Evolutionary conservation across 2,113 vertebrate genomes (phyloP), one percentile per base, ranked within the genome.

Genomic region (Pontoporia blainvillei): DNA sequence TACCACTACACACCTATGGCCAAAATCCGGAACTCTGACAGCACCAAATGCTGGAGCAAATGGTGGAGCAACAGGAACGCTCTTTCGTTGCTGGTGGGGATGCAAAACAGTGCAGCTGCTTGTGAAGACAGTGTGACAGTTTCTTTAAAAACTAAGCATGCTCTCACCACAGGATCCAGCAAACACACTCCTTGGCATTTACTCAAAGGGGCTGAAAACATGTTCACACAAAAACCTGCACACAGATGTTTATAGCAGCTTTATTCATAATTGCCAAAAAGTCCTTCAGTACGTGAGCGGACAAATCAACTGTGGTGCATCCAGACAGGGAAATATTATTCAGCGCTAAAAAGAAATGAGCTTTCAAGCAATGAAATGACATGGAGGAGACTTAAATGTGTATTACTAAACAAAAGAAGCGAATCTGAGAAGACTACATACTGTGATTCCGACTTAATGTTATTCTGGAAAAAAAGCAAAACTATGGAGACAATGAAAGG

Each of bases 1-100:
- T 3, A 7, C 27, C 36, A 18, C n/a, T 2, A 41, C 46, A 18
- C 21, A 5, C 9, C 3, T 3, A 4, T 12, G 11, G 62, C 27
- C 69, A 8, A 25, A 41, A 12, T 25, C n/a, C 5, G 8, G n/a
- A 67, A 14, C 5, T 1, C n/a, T 5, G 49, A 11, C 46, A 11
- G 2, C n/a, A 1, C 9, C 36, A 39, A 54, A 17, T 11, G 8
- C 44, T 20, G 17, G 61, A 8, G 0, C 54, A 46, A 36, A 17
- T 4, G 8, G 8, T 41, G 75, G 18, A 25, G 75, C n/a, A 11
- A 23, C 12, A 17, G 64, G 29, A 8, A n/a, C 20, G 5, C 88
- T 57, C 36, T 2, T 34, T 44, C 36, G 12, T 11, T n/a, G 49
- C 49, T 44, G 49, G 29, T 21, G 36, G 62, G 46, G 10, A 10